Percentiles rank a stretch among this genome's conserved stretches.
phyloP scores from a whole-genome alignment of 1,140 invertebrate species.

The Temnothorax nylanderi region DNA sequence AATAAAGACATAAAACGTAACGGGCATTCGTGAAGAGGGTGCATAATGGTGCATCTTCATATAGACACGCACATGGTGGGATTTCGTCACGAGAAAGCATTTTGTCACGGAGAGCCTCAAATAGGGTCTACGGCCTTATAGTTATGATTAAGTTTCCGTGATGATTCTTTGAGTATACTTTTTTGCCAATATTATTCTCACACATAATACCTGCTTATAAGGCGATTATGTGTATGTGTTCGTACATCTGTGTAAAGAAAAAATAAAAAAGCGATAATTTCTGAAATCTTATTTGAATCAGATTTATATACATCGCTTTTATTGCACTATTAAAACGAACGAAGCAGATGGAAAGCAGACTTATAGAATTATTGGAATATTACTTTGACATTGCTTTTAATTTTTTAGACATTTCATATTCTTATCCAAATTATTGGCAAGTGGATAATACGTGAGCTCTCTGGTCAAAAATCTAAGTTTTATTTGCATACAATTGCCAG shows the following conservation, averaged over 20 bases:
- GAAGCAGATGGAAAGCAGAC: neutral
- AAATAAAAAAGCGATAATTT: neutral
- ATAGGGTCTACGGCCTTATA: neutral
- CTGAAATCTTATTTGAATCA: neutral
- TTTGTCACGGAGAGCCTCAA: slow-evolving; percentile 7
- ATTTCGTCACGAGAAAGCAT: neutral
- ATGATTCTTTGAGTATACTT: neutral
- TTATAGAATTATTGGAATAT: neutral
- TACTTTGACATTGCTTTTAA: neutral
- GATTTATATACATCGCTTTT: neutral
- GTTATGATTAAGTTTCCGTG: neutral
- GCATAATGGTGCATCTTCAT: slow-evolving; percentile 65
- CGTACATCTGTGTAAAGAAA: neutral
- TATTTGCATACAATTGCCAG: neutral
- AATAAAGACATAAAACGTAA: slow-evolving; percentile 84
- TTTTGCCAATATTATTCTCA: neutral
- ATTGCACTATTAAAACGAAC: neutral
- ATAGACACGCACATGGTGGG: slow-evolving; percentile 23
- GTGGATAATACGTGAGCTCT: neutral
- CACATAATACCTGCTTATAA: neutral
- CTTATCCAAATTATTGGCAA: neutral
- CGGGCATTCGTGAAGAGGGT: slow-evolving; percentile 76
- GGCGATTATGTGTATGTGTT: neutral
- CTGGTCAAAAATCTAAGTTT: neutral
- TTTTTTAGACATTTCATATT: neutral